These are phyloP conservation scores for Gandaritis pyraliata DNA, from an alignment of 2,888 invertebrate genomes.

Conservation along the genomic window DNA sequence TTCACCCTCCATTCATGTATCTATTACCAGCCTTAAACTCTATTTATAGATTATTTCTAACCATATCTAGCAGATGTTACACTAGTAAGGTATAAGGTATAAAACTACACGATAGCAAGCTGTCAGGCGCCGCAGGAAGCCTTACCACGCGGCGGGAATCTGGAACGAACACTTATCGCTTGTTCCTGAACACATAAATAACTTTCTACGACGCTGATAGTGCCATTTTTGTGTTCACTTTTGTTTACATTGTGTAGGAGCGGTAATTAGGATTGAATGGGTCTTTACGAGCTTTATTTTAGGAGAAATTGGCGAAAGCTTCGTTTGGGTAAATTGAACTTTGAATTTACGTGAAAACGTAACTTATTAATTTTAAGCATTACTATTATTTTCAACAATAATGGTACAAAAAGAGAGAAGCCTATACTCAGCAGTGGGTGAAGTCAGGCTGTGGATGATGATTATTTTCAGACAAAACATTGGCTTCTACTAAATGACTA, in stretches of 20 bases:
- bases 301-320: conserved; percentile 14
- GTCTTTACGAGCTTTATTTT: conserved; percentile 20
- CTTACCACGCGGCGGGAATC: conserved; percentile 45
- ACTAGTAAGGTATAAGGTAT: conserved; percentile 15
- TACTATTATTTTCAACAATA: too few relatives aligned
- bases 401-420: too few relatives aligned
- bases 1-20: too few relatives aligned
- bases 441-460: too few relatives aligned
- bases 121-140: conserved; percentile 44
- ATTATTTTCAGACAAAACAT: too few relatives aligned
- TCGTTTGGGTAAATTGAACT: conserved; percentile 12
- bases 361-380: background rate
- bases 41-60: background rate
- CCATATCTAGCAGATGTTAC: conserved; percentile 19
- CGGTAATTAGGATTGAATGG: conserved; percentile 30
- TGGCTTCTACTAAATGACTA: too few relatives aligned
- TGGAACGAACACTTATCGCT: conserved; percentile 46
- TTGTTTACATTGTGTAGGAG: conserved; percentile 24
- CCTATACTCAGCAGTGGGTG: too few relatives aligned
- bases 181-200: conserved; percentile 41
- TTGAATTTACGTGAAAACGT: background rate
- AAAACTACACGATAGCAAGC: conserved; percentile 19
- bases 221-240: conserved; percentile 29
- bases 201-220: conserved; percentile 29
- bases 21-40: too few relatives aligned